phyloP scores from a whole-genome alignment of 2,113 vertebrate species.

The Microtus pennsylvanicus region DNA sequence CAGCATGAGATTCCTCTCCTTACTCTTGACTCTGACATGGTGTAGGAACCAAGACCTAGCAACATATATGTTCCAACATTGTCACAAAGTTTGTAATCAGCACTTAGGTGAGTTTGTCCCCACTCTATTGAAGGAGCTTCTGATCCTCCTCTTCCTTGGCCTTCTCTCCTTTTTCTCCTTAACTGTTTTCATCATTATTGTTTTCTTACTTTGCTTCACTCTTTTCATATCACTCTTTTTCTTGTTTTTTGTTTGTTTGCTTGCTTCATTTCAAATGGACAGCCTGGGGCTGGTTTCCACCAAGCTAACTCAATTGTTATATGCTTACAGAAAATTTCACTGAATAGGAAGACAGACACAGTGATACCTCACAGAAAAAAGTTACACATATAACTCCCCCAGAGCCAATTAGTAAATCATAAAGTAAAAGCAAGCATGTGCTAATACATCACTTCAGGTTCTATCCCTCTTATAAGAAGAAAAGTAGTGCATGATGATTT shows the following conservation, averaged over 20 bases:
- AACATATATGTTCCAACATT: not conserved
- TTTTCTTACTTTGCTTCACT: not conserved
- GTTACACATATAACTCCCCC: not conserved
- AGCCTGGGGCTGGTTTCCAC: conserved; percentile 60
- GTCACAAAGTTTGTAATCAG: not conserved
- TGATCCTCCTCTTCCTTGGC: too few species aligned
- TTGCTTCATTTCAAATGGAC: conserved; percentile 4
- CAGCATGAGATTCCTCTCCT: not conserved
- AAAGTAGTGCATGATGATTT: too few species aligned
- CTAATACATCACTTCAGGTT: too few species aligned
- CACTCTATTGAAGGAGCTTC: rapidly evolving
- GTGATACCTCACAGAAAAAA: conserved; percentile 48
- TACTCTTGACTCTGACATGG: not conserved
- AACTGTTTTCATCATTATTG: not conserved
- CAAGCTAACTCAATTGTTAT: conserved; percentile 59
- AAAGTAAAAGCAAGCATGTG: not conserved
- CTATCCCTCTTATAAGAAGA: too few species aligned
- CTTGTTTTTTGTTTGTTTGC: not conserved
- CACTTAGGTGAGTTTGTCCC: too few species aligned
- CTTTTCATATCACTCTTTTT: not conserved
- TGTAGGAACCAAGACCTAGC: not conserved
- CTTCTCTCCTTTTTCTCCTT: not conserved
- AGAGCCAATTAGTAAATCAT: conserved; percentile 61
- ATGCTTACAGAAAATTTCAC: conserved; percentile 70
- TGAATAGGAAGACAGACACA: conserved; percentile 49